These are phyloP conservation scores for Akabosia matsudoensis DNA, from an alignment of 1,140 invertebrate species.

Conservation along the genomic window DNA sequence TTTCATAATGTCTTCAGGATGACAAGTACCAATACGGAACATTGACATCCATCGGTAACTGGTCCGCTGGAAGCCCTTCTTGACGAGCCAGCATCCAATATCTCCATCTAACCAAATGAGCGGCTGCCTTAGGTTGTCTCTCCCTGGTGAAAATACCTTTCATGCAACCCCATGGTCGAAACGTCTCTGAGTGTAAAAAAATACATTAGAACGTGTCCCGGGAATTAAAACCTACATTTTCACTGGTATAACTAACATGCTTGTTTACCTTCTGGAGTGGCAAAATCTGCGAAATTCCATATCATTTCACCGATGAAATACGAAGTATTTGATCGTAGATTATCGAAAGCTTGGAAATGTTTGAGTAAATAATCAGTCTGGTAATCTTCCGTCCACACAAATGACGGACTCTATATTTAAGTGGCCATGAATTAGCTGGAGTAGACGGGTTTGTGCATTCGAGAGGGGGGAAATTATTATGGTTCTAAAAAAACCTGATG, in stretches of 20 bases:
- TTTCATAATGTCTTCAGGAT: too few species aligned
- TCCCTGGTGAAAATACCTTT: slow-evolving; percentile 65
- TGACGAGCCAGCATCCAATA: slow-evolving; percentile 47
- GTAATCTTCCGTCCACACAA: slow-evolving; percentile 65
- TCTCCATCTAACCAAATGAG: slow-evolving; percentile 56
- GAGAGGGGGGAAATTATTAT: not conserved
- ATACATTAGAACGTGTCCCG: not conserved
- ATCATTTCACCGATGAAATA: slow-evolving; percentile 66
- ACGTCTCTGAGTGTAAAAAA: slow-evolving; percentile 52
- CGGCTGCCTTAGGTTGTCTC: slow-evolving; percentile 62
- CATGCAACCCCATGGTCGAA: slow-evolving; percentile 60
- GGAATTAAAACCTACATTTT: too few species aligned
- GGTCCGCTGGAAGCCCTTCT: not conserved
- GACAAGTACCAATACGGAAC: not conserved
- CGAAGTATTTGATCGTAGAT: slow-evolving; percentile 51
- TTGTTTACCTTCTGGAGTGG: slow-evolving; percentile 58
- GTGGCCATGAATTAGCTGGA: not conserved
- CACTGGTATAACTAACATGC: not conserved
- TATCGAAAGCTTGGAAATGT: slow-evolving; percentile 61
- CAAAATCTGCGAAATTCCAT: slow-evolving; percentile 72
- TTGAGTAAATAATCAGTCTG: slow-evolving; percentile 58
- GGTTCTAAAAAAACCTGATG: slow-evolving; percentile 56
- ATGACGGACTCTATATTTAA: slow-evolving; percentile 55
- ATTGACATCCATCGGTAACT: not conserved
- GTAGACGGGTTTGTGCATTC: too few species aligned